These are phyloP conservation scores for Synergus umbraculus DNA, from an alignment of 2,888 invertebrate species.

Conservation along the genomic window DNA sequence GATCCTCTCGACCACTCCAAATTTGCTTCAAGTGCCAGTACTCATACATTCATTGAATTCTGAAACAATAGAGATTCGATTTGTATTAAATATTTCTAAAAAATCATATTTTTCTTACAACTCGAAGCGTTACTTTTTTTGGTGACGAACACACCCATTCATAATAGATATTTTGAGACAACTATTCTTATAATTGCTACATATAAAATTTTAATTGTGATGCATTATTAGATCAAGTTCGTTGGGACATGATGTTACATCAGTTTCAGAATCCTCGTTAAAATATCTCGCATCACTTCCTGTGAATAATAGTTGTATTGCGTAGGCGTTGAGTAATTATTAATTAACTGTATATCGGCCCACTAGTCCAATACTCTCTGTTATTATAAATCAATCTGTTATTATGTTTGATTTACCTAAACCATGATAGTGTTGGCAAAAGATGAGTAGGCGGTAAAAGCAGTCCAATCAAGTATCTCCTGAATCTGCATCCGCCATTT, in stretches of 20 bases:
- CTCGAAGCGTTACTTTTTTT: not conserved
- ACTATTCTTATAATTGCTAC: not conserved
- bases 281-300: slow-evolving; percentile 14
- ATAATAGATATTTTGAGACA: not conserved
- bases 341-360: not conserved
- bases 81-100: too few species aligned
- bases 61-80: not conserved
- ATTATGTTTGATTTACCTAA: not conserved
- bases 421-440: not conserved
- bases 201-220: not conserved
- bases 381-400: not conserved
- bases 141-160: not conserved
- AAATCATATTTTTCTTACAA: too few species aligned
- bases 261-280: slow-evolving; percentile 4
- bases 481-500: slow-evolving; percentile 9
- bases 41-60: not conserved
- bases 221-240: not conserved
- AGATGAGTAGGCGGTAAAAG: slow-evolving; percentile 10
- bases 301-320: not conserved
- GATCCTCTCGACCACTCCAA: not conserved
- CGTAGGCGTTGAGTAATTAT: not conserved
- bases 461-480: slow-evolving; percentile 15
- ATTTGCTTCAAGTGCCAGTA: not conserved
- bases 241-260: not conserved
- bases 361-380: not conserved